A percentile compares a stretch with the other conserved stretches of the same genome.
These are phyloP conservation scores for Isaurus tuberculatus DNA, from an alignment of 92 coral and sea anemone genomes.

Conservation along the genomic window DNA sequence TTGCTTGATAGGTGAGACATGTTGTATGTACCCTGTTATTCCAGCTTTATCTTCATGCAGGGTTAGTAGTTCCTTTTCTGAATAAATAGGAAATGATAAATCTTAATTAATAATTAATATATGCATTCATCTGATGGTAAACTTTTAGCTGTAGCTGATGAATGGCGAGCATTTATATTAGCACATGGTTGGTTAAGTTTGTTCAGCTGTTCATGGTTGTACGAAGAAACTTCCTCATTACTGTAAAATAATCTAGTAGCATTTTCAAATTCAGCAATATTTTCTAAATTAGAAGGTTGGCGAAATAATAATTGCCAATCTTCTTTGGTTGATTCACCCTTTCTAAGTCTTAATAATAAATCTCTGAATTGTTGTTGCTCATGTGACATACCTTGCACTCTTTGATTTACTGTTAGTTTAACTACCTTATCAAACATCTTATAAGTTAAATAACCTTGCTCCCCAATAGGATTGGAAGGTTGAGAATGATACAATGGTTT, in stretches of 20 bases:
- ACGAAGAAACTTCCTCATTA: slow-evolving; percentile 33
- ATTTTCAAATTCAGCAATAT: slow-evolving; percentile 61
- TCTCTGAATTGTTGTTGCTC: slow-evolving; percentile 51
- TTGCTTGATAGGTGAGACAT: slow-evolving; percentile 57
- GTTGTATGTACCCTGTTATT: slow-evolving; percentile 42
- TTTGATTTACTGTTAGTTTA: slow-evolving; percentile 61
- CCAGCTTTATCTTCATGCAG: neutral
- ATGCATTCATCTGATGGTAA: slow-evolving; percentile 9
- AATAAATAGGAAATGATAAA: slow-evolving; percentile 5
- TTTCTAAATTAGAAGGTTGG: slow-evolving; percentile 52
- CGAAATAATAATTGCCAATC: slow-evolving; percentile 70
- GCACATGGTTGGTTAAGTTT: slow-evolving; percentile 12
- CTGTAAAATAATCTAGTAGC: slow-evolving; percentile 47
- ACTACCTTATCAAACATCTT: slow-evolving; percentile 61
- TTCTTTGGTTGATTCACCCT: slow-evolving; percentile 59
- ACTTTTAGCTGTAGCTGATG: neutral
- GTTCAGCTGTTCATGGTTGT: slow-evolving; percentile 21
- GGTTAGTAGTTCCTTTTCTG: neutral
- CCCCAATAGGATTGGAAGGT: slow-evolving; percentile 62
- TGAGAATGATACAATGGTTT: slow-evolving; percentile 65
- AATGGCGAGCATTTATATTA: slow-evolving; percentile 7
- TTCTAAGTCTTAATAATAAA: slow-evolving; percentile 54
- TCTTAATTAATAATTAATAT: slow-evolving; percentile 5
- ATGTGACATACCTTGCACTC: slow-evolving; percentile 55
- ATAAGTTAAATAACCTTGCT: slow-evolving; percentile 66